Conservation (phyloP, 2,113 vertebrate genomes). For the Progne subis region DNA sequence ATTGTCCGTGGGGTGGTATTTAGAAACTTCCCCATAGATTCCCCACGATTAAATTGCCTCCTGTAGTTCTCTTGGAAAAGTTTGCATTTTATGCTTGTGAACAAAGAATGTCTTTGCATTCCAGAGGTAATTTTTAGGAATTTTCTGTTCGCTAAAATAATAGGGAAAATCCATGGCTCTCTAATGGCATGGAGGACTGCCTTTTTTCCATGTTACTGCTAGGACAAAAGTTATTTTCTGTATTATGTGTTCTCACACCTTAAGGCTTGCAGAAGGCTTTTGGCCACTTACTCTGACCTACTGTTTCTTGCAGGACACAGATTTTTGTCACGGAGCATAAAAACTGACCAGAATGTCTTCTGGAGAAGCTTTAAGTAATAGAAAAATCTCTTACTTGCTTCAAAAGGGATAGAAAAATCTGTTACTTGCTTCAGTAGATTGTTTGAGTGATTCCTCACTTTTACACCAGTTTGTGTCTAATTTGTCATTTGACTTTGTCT, state of each 20-base stretch:
- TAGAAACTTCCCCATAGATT: slow-evolving; percentile 45
- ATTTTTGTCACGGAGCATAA: neutral
- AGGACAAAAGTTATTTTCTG: neutral
- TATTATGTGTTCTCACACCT: neutral
- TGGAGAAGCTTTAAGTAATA: neutral
- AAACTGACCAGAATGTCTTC: neutral
- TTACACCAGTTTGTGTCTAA: neutral
- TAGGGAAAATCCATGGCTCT: neutral
- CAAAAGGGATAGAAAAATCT: neutral
- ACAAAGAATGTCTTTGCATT: neutral
- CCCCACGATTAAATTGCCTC: slow-evolving; percentile 39
- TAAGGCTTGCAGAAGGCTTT: neutral
- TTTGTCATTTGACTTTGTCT: neutral
- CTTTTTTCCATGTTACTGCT: neutral
- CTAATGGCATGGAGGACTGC: neutral
- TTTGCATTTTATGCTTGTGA: neutral
- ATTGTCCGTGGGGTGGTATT: slow-evolving; percentile 28
- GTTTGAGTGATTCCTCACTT: neutral
- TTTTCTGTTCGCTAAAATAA: slow-evolving; percentile 2
- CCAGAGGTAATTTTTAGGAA: slow-evolving; percentile 36
- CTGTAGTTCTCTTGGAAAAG: neutral
- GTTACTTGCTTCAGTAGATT: neutral
- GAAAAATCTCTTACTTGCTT: too few species aligned
- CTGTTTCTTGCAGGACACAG: neutral
- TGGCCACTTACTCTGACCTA: neutral